Base-by-base conservation (phyloP, 2,888 invertebrate genomes). In the Aquatica leii region DNA sequence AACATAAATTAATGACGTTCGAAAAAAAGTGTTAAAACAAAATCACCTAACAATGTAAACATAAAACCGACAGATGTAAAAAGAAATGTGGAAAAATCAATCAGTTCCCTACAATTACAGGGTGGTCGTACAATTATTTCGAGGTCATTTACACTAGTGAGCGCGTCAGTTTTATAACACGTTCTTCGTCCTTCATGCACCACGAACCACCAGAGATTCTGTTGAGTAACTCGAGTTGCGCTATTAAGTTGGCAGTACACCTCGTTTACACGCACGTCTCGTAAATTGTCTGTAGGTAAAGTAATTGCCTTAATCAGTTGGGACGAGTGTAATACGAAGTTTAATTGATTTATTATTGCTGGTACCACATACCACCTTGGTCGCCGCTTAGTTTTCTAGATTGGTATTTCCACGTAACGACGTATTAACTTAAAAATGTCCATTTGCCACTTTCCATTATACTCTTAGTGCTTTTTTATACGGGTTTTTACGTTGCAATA, bases 241-340 rank as follows among this genome's bases (percentile, higher is more conserved):
- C 57, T 50, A 59, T 49, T 53, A 46, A 49, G 46, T 62, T 53
- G 43, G 55, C 56, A 58, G 58, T 62, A 65, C 62, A 55, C 55
- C 67, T 62, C 56, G 63, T 65, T 67, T 65, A 67, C 67, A 67
- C 67, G 65, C 67, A 65, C 61, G 65, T 67, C 61, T 62, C 57
- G 54, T 62, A 62, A 65, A 65, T 65, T 62, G 65, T 59, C 55
- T 65, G 57, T 67, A 62, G 41, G 57, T 60, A 60, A 57, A 63
- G 55, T 63, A 63, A 63, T 63, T 63, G 55, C 63, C 50, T 59
- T 63, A 63, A 63, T 63, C 59, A 63, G 59, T 54, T 43, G 51
- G 50, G 43, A 43, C 55, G 21, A 55, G 54, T 54, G 46, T 51
- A 51, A 63, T 59, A 59, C 54, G 51, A 51, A 59, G 55, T 63